Percentiles rank a stretch among this genome's conserved stretches.
phyloP scores from a whole-genome alignment of 2,888 invertebrate genomes.

The Andrena trimmerana region DNA sequence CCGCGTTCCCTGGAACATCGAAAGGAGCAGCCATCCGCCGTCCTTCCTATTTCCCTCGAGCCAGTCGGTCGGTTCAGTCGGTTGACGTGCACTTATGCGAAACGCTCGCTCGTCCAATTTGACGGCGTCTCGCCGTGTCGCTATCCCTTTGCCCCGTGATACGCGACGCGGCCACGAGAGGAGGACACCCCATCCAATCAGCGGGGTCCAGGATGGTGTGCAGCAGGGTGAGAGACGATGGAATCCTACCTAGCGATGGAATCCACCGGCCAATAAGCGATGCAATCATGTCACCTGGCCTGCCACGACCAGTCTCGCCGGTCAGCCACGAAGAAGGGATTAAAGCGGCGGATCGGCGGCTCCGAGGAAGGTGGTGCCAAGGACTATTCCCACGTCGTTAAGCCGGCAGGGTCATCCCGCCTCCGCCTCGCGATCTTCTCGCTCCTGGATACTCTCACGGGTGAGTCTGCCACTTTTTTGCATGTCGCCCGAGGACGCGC shows the following conservation, averaged over 20 bases:
- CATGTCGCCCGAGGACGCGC: slow-evolving; percentile 36
- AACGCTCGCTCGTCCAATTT: slow-evolving; percentile 27
- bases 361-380: slow-evolving; percentile 52
- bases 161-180: neutral
- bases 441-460: slow-evolving; percentile 37
- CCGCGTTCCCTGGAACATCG: slow-evolving; percentile 14
- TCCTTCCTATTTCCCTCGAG: neutral
- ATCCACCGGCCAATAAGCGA: slow-evolving; percentile 73
- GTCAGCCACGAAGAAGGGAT: slow-evolving; percentile 25
- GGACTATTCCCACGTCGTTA: slow-evolving; percentile 74
- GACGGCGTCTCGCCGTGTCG: neutral
- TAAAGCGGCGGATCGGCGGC: slow-evolving; percentile 28
- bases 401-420: slow-evolving; percentile 59
- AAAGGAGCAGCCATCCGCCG: neutral
- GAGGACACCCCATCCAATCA: slow-evolving; percentile 62
- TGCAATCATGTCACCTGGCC: slow-evolving; percentile 73
- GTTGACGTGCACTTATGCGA: slow-evolving; percentile 27
- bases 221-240: slow-evolving; percentile 28
- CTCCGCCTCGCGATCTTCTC: slow-evolving; percentile 46
- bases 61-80: slow-evolving; percentile 14
- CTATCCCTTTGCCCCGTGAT: neutral
- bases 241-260: slow-evolving; percentile 52
- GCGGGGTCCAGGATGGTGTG: slow-evolving; percentile 12
- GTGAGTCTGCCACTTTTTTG: slow-evolving; percentile 54
- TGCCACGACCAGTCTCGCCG: slow-evolving; percentile 27